Base-by-base conservation (phyloP, 2,888 invertebrate genomes). In the Shargacucullia verbasci region DNA sequence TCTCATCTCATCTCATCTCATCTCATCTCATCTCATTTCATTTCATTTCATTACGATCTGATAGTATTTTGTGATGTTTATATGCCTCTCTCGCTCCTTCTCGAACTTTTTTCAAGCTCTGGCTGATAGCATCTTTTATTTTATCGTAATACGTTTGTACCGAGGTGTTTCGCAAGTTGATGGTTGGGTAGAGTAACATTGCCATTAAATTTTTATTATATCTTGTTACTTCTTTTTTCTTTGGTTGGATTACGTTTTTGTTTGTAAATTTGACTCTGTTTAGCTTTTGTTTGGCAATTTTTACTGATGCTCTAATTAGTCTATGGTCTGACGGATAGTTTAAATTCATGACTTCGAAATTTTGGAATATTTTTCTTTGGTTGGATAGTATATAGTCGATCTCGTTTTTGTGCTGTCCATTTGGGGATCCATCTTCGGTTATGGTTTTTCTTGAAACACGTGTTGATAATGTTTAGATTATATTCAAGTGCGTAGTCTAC, bases 361-460 rank as follows among this genome's bases (percentile, higher is more conserved):
- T 25, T 39, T 11, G 11, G n/a, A 39, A 39, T 39, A 25, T n/a
- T 25, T 39, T 20, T 39, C 9, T 20, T 39, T 25, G 39, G 11
- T 39, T 39, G 2, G 39, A n/a, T 11, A 25, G 3, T 2, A 39
- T 39, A n/a, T 25, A 39, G 25, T 39, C 39, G 1, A 39, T 39
- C 6, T 39, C 39, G 25, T 39, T 39, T 39, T 39, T 39, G 11
- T 20, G 11, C 0, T 8, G 11, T 6, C 39, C 39, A 33, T 33
- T 33, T 33, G 33, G 10, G 11, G 45, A 12, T 47, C 46, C 46
- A 47, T 29, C 37, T 47, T 6, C 27, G 46, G 5, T 37, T 46
- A 7, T 35, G 20, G 2, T 35, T 45, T 5, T 45, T 45, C 9
- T 25, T 45, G 10, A 45, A 45, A 25, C 7, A 45, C 20, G 45